Conservation (phyloP, 2,113 vertebrate genomes). For the Anhinga rufa region DNA sequence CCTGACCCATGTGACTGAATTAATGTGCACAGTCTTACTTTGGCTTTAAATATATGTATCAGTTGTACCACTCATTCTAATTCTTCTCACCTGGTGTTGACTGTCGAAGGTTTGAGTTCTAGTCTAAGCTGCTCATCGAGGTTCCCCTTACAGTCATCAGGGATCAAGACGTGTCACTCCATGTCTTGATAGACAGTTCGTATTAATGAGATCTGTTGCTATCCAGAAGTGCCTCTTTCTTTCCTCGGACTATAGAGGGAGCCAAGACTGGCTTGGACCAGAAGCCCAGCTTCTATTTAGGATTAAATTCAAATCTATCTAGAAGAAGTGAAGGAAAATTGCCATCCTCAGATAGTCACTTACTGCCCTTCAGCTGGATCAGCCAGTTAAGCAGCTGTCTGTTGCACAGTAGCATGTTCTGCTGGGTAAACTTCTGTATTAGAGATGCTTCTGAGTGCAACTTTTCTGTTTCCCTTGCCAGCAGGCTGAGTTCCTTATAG, state of each 20-base stretch:
- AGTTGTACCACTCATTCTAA: background rate
- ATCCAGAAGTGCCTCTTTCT: background rate
- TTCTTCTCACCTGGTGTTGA: background rate
- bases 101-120: background rate
- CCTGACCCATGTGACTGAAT: background rate
- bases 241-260: slow-evolving; percentile 12
- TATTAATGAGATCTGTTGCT: background rate
- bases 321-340: background rate
- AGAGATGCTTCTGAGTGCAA: background rate
- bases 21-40: background rate
- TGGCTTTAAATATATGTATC: background rate
- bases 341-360: background rate
- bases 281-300: background rate
- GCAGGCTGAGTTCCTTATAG: background rate
- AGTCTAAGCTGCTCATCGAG: background rate
- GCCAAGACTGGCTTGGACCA: background rate
- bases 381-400: background rate
- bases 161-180: background rate
- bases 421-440: background rate
- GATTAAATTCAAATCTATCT: background rate
- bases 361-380: background rate
- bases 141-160: background rate
- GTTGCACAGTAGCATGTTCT: background rate
- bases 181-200: background rate
- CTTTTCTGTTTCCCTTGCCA: background rate